Conservation (phyloP, 2,888 invertebrate species). For the Oxystoma pomonae region DNA sequence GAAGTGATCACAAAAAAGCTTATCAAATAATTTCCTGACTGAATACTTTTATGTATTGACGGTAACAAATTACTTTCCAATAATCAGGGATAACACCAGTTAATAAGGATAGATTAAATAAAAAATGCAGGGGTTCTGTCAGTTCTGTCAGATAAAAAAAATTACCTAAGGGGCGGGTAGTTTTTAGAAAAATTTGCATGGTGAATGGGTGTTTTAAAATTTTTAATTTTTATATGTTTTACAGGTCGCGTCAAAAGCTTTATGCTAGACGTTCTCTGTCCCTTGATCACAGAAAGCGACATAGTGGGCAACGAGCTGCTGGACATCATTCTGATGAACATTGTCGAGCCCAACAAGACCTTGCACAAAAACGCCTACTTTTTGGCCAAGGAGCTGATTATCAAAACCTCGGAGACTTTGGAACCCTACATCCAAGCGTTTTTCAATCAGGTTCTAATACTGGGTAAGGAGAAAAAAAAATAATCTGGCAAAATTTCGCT, state of each 20-base stretch:
- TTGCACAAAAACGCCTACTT: conserved; percentile 85
- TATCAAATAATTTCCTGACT: too few species aligned
- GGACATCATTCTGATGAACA: conserved; percentile 88
- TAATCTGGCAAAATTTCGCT: too few species aligned
- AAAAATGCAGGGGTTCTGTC: too few species aligned
- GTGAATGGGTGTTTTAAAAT: too few species aligned
- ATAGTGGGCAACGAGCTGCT: conserved; percentile 90
- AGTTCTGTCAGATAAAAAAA: too few species aligned
- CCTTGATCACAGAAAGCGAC: conserved; percentile 92
- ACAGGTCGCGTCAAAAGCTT: conserved; percentile 83
- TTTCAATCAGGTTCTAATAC: conserved; percentile 91
- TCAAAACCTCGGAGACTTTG: conserved; percentile 87
- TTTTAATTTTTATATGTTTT: background rate
- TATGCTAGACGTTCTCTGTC: conserved; percentile 93
- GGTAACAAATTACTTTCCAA: too few species aligned
- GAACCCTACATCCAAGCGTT: conserved; percentile 97
- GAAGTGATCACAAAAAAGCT: too few species aligned
- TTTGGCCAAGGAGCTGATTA: conserved; percentile 86
- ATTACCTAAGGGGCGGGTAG: too few species aligned
- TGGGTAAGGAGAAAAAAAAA: conserved; percentile 41
- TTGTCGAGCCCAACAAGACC: conserved; percentile 90
- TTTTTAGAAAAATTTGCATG: too few species aligned
- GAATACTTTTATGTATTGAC: too few species aligned
- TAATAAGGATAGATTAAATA: too few species aligned
- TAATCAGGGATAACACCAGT: too few species aligned